These are phyloP conservation scores for Tachystola acroxantha DNA, from an alignment of 2,888 invertebrate genomes.

Conservation along the genomic window DNA sequence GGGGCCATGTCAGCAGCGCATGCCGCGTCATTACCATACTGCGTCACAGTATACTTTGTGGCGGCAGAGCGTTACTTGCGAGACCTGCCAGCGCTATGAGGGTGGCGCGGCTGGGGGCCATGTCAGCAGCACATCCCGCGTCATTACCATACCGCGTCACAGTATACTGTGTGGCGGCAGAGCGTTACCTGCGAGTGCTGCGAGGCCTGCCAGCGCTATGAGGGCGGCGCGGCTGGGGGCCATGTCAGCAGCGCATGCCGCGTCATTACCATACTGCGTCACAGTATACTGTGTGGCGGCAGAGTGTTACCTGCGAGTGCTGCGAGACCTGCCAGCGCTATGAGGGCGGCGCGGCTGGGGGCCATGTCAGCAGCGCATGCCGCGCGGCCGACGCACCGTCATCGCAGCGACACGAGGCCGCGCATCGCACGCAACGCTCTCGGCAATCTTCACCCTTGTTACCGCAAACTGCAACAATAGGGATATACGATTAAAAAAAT, in stretches of 20 bases:
- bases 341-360: constrained; percentile 70
- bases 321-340: constrained; percentile 66
- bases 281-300: too few species aligned
- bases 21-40: constrained; percentile 63
- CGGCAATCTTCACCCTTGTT: constrained; percentile 14
- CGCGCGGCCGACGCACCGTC: constrained; percentile 55
- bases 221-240: constrained; percentile 73
- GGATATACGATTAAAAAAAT: too few species aligned
- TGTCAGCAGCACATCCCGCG: constrained; percentile 74
- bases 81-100: constrained; percentile 25
- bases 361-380: constrained; percentile 74
- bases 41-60: too few species aligned
- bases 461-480: constrained; percentile 26
- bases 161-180: too few species aligned
- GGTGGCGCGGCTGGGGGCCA: constrained; percentile 73
- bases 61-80: too few species aligned
- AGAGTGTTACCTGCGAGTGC: constrained; percentile 58
- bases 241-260: constrained; percentile 74
- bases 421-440: constrained; percentile 22
- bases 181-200: constrained; percentile 63
- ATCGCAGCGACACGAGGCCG: constrained; percentile 48
- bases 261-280: too few species aligned
- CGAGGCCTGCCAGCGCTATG: constrained; percentile 62
- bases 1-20: constrained; percentile 75
- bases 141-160: too few species aligned